Evolutionary conservation across 2,113 vertebrate genomes (phyloP), one percentile per base, ranked within the genome.

Genomic region (Australoheros scitulus): DNA sequence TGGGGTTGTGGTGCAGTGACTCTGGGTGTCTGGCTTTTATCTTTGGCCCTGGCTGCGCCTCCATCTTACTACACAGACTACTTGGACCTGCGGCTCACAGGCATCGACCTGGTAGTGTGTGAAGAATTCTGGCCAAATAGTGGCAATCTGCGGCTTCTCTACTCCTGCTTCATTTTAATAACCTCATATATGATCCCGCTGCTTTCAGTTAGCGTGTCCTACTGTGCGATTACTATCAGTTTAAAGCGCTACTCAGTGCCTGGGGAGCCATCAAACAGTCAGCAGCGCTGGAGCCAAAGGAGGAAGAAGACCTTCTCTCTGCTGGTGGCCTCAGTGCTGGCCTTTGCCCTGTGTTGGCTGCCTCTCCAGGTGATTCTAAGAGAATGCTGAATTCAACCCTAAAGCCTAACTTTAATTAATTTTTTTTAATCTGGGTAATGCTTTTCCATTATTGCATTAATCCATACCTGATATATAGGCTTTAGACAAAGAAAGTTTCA

Each of bases 261-360:
- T 0, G 95, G 95, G 10, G 95, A 95, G 56, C 83, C 86, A 1
- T 83, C 83, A 13, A 88, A 84, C 50, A 92, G 90, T 87, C 95
- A 94, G 87, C 93, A 92, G 41, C 88, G 81, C 61, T 96, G 96
- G 96, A 96, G 88, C 89, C 91, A 90, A 63, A 95, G 91, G 80
- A 94, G 94, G 64, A 94, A 81, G 82, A 95, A 93, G 92, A 96
- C 95, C 50, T 96, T 96, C 83, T 89, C 91, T 32, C 87, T 96
- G 36, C 80, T 96, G 82, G 94, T 96, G 63, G 94, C 94, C 20
- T 96, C 96, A 0, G 95, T 96, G 83, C 90, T 96, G 32, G 94
- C 95, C 10, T 96, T 96, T 7, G 96, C 95, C 58, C 86, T 96
- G 52, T 96, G 95, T 81, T 96, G 96, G 96, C 88, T 96, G 14